Evolutionary conservation across 1,140 invertebrate species (phyloP), one percentile per base, ranked within the genome.

Genomic region (Musca vetustissima): DNA sequence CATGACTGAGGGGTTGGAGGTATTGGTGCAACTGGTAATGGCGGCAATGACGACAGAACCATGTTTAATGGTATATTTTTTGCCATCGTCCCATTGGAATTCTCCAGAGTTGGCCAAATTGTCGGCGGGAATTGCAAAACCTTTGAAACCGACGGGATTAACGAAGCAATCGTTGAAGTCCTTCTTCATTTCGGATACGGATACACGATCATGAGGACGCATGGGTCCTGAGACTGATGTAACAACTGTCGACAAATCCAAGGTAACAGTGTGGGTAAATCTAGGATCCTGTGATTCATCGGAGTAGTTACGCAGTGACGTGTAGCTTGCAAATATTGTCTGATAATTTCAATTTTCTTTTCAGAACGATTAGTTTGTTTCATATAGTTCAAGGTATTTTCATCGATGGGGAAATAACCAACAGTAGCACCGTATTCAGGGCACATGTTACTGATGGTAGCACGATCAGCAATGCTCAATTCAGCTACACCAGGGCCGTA

Each of bases 11-110:
- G 98, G 97, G 83, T 99, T 99, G 70, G 93, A 95, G 2, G 97
- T 99, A 82, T 99, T 99, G 15, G 97, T 99, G 84, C 97, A 99
- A 52, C 93, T 95, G 1, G 97, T 99, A 72, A 99, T 98, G 21
- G 97, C 96, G 0, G 96, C 95, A 73, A 99, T 98, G 17, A 99
- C 92, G 11, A 99, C 96, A 1, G 94, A 96, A 7, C 97, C 97
- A 83, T 99, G 97, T 1, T 81, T 87, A 21, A 99, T 85, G n/a
- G 83, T 87, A 79, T 97, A 97, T 73, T 94, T 90, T 70, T 90
- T 86, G 2, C 90, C 92, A 74, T 97, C 91, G 72, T 95, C 90
- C 84, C 86, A 95, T 19, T 90, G 86, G 79, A 99, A 94, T 71
- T 89, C 89, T 0, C 89, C 91, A 11, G 84, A 86, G 0, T 88